Conservation (phyloP, 30 jellyfish, hydroid and myxozoan species). For the Chrysaora quinquecirrha region DNA sequence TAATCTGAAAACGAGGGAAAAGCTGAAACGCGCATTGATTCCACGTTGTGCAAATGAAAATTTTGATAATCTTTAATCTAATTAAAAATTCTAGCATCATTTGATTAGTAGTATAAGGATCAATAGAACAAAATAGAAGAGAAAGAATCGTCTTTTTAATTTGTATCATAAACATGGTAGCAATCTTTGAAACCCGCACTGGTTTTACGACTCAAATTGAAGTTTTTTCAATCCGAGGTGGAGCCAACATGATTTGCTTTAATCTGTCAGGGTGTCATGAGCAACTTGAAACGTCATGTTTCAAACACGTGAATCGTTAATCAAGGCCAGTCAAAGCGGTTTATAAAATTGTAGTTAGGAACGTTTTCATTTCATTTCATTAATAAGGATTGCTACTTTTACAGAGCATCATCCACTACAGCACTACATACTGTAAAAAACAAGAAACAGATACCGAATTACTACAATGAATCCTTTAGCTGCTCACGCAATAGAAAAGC, state of each 20-base stretch:
- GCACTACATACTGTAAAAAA: too few species aligned
- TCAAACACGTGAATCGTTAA: too few species aligned
- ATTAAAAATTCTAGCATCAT: too few species aligned
- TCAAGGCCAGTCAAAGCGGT: too few species aligned
- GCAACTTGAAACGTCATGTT: too few species aligned
- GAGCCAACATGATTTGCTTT: conserved; percentile 8
- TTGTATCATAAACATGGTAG: not conserved
- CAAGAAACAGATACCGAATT: too few species aligned
- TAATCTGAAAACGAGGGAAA: not conserved
- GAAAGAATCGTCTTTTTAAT: not conserved
- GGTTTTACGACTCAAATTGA: not conserved
- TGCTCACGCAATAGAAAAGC: too few species aligned
- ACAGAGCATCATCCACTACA: too few species aligned
- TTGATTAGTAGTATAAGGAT: not conserved
- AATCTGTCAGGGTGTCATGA: not conserved
- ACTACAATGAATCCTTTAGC: too few species aligned
- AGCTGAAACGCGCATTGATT: not conserved
- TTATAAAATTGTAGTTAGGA: too few species aligned
- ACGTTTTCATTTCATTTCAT: too few species aligned
- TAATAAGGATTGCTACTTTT: too few species aligned
- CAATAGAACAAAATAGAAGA: not conserved
- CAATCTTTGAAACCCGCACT: not conserved
- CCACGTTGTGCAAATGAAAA: not conserved
- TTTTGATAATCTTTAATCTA: not conserved
- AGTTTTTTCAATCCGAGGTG: not conserved